Evolutionary conservation across 2,797 vertebrate genomes (phyloP), one percentile per base, ranked within the genome.

Genomic region (Ciconia nigra): DNA sequence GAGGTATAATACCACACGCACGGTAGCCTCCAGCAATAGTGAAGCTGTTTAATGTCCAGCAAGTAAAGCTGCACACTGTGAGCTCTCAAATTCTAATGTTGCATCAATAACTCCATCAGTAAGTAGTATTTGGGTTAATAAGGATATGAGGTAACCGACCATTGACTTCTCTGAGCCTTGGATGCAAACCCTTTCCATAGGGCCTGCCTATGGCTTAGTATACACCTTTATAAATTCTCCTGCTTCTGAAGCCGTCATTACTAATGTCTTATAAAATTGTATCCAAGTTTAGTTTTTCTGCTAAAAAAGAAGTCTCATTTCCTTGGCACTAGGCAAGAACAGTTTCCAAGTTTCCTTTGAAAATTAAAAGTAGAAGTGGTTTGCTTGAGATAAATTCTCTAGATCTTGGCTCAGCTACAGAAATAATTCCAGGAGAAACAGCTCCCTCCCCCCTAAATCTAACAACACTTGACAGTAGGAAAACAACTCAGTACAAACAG

Each of bases 401-500:
- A 83, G 44, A 62, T 86, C 54, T 83, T 61, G 87, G 79, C 54
- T 76, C 1, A 2, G 52, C 65, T 89, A 55, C 66, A 85, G 67
- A 77, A 83, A 71, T 39, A 83, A 67, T 76, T 72, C 26, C 82
- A 74, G 47, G 62, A 84, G 77, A 92, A 91, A 57, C 46, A 89
- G 25, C 67, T 26, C 49, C 41, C 29, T 57, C 52, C 8, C 54
- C 19, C 17, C 25, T 16, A 10, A 11, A 49, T 39, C 79, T 77
- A 81, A 73, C 66, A 82, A 13, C 66, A 66, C 31, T 65, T 70
- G 62, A 47, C 82, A 83, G 90, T 0, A 80, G 72, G 87, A 86
- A 94, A 95, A 83, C 69, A 78, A 51, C 81, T 93, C 89, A 46
- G 46, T 57, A 44, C 44, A 88, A 95, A 87, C 96, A 92, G 80